phyloP scores from a whole-genome alignment of 1,140 invertebrate genomes.

The Drosophila pseudoananassae region DNA sequence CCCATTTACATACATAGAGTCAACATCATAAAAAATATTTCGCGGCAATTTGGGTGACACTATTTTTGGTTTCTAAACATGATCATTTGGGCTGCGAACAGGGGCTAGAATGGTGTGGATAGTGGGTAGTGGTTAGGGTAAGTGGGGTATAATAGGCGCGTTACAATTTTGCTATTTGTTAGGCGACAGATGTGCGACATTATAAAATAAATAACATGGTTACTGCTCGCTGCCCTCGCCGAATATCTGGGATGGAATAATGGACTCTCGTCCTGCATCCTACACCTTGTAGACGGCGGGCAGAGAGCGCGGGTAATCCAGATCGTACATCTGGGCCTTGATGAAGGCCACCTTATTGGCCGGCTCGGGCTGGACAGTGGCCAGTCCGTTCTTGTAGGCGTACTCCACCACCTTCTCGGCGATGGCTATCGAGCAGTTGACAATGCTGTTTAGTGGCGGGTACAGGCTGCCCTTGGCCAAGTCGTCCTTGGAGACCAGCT shows the following conservation, averaged over 20 bases:
- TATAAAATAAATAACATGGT: constrained; percentile 77
- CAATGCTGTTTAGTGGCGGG: constrained; percentile 95
- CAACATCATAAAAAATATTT: constrained; percentile 50
- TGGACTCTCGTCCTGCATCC: constrained; percentile 4
- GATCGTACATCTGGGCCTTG: constrained; percentile 92
- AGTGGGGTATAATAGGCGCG: constrained; percentile 20
- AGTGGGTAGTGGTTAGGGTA: constrained; percentile 22
- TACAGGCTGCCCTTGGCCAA: constrained; percentile 96
- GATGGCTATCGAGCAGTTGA: constrained; percentile 94
- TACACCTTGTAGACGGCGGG: constrained; percentile 84
- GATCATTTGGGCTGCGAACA: constrained; percentile 11
- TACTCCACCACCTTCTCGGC: constrained; percentile 93
- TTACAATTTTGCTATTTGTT: constrained; percentile 40
- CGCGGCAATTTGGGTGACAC: constrained; percentile 10
- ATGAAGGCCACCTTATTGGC: constrained; percentile 90
- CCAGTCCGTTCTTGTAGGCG: constrained; percentile 94
- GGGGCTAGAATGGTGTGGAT: constrained; percentile 14
- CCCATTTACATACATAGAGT: constrained; percentile 72
- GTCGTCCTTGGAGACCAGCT: constrained; percentile 93
- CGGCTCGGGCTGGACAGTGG: constrained; percentile 91
- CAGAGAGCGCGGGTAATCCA: constrained; percentile 88
- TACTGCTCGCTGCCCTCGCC: constrained; percentile 37
- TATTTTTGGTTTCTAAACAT: constrained; percentile 11
- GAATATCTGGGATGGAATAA: constrained; percentile 28
- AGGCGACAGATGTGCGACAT: constrained; percentile 53